Evolutionary conservation across 64 coral and sea anemone species (phyloP).

Genomic region (Dendronephthya gigantea): DNA sequence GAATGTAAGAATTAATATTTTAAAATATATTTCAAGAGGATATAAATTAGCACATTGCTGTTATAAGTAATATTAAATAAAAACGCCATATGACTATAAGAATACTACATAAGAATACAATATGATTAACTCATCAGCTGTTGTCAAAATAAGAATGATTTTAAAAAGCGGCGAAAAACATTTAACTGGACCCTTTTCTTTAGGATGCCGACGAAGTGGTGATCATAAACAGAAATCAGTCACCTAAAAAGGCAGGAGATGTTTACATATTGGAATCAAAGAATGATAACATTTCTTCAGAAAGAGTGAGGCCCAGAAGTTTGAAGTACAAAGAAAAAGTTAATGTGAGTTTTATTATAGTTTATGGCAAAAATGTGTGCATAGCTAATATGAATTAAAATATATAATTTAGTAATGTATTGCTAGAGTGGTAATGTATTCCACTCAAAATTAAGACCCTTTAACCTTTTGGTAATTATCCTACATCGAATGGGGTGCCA

Average conservation of each 20-base stretch:
- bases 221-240: neutral
- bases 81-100: too few relatives aligned
- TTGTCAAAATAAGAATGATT: too few relatives aligned
- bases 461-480: too few relatives aligned
- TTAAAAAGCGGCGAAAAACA: too few relatives aligned
- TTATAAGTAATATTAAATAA: too few relatives aligned
- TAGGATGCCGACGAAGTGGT: neutral
- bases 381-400: too few relatives aligned
- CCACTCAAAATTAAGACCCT: too few relatives aligned
- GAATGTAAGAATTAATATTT: neutral
- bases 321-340: neutral
- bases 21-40: neutral
- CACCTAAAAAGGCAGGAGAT: neutral
- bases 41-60: neutral
- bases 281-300: neutral
- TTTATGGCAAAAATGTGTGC: too few relatives aligned
- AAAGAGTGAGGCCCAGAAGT: neutral
- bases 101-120: neutral
- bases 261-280: neutral
- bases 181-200: too few relatives aligned
- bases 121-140: neutral
- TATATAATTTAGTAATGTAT: too few relatives aligned
- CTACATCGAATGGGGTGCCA: too few relatives aligned
- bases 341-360: neutral
- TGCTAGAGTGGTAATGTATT: too few relatives aligned